phyloP scores from a whole-genome alignment of 2,888 invertebrate genomes.

The Galeopsomyia nigrocyanea region DNA sequence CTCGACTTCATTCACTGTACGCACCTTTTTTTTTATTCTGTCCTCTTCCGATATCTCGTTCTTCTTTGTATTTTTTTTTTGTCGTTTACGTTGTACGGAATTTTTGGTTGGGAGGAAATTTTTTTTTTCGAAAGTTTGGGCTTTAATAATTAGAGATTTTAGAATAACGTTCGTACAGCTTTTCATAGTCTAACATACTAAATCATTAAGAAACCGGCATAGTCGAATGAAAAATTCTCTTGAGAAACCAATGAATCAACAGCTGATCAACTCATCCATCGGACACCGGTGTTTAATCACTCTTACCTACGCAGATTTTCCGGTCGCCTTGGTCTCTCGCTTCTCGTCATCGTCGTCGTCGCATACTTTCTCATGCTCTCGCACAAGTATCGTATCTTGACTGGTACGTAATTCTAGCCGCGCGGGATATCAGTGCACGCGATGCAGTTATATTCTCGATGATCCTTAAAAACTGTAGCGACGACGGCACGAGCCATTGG shows the following conservation, averaged over 20 bases:
- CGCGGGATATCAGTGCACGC: slow-evolving; percentile 60
- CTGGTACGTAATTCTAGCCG: slow-evolving; percentile 60
- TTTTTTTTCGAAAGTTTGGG: too few species aligned
- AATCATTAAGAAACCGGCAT: too few species aligned
- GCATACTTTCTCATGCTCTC: slow-evolving; percentile 51
- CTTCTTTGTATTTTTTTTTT: neutral
- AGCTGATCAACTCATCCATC: too few species aligned
- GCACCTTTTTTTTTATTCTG: neutral
- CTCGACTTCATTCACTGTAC: neutral
- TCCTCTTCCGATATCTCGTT: neutral
- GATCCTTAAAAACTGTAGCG: slow-evolving; percentile 56
- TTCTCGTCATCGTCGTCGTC: slow-evolving; percentile 48
- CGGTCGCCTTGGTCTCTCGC: slow-evolving; percentile 21
- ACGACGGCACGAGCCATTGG: slow-evolving; percentile 36
- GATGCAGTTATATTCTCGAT: slow-evolving; percentile 43
- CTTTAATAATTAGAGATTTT: too few species aligned
- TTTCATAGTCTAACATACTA: too few species aligned
- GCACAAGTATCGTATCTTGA: slow-evolving; percentile 50
- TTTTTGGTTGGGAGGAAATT: too few species aligned
- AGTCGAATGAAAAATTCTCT: too few species aligned
- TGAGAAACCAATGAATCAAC: too few species aligned
- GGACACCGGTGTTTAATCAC: too few species aligned
- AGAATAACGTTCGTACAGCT: too few species aligned
- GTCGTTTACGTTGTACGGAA: too few species aligned
- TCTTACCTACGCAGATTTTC: neutral